Evolutionary conservation across 2,113 vertebrate species (phyloP).

Genomic region (Myocastor coypus): DNA sequence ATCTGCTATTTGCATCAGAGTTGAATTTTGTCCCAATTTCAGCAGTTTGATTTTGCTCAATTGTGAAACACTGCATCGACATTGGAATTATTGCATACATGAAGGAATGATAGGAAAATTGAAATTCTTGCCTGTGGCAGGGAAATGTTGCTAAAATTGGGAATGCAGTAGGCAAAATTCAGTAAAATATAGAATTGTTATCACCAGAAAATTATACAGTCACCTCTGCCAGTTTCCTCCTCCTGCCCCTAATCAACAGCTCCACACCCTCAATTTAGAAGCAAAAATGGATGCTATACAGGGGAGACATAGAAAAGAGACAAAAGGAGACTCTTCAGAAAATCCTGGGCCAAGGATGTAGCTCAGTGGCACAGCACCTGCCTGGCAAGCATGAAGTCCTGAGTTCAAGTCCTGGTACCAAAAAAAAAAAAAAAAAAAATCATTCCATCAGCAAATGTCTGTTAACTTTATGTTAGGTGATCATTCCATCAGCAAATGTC

Average conservation of each 20-base stretch:
- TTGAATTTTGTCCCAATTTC: constrained; percentile 22
- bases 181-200: background rate
- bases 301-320: background rate
- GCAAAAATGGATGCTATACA: background rate
- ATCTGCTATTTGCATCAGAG: background rate
- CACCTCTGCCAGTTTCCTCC: background rate
- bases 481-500: background rate
- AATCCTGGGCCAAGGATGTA: background rate
- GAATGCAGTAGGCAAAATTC: background rate
- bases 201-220: background rate
- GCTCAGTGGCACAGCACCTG: too few species aligned
- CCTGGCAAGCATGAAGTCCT: too few species aligned
- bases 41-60: background rate
- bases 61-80: background rate
- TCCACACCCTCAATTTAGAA: background rate
- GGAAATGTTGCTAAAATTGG: background rate
- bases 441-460: background rate
- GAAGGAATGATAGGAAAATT: background rate
- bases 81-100: background rate
- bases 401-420: too few species aligned
- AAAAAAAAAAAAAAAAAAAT: background rate
- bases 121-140: background rate
- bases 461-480: background rate
- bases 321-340: background rate
- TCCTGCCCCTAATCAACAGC: background rate